Evolutionary conservation across 2,113 vertebrate genomes (phyloP).

Genomic region (Onychostoma macrolepis): DNA sequence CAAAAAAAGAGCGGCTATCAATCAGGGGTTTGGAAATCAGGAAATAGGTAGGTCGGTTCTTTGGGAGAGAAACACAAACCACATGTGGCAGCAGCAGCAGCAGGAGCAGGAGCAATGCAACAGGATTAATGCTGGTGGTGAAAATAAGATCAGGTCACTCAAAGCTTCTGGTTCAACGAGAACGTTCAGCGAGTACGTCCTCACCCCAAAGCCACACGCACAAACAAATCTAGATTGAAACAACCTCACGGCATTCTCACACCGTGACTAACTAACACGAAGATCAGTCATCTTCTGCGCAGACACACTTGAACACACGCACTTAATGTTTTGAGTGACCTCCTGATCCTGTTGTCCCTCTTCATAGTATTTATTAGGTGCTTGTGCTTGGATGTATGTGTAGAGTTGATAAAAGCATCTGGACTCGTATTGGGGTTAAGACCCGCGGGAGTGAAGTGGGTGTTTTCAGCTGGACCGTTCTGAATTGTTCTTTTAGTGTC

Average conservation of each 20-base stretch:
- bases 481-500: slow-evolving; percentile 44
- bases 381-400: slow-evolving; percentile 10
- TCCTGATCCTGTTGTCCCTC: slow-evolving; percentile 28
- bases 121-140: slow-evolving; percentile 46
- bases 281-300: slow-evolving; percentile 21
- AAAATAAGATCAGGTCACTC: slow-evolving; percentile 55
- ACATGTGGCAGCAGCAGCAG: slow-evolving; percentile 53
- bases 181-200: background rate
- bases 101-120: slow-evolving; percentile 34
- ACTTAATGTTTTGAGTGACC: slow-evolving; percentile 36
- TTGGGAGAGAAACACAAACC: slow-evolving; percentile 56
- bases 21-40: slow-evolving; percentile 54
- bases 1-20: slow-evolving; percentile 51
- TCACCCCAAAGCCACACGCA: slow-evolving; percentile 25
- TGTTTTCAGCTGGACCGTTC: slow-evolving; percentile 51
- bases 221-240: background rate
- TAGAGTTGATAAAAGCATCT: slow-evolving; percentile 42
- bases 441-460: slow-evolving; percentile 39
- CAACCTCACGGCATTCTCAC: slow-evolving; percentile 12
- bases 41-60: slow-evolving; percentile 28
- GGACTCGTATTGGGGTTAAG: slow-evolving; percentile 25
- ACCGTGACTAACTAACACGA: background rate
- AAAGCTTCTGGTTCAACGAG: slow-evolving; percentile 49
- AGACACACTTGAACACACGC: slow-evolving; percentile 6
- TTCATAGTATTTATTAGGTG: slow-evolving; percentile 43